phyloP scores from a whole-genome alignment of 2,113 vertebrate species.

The Lates calcarifer region DNA sequence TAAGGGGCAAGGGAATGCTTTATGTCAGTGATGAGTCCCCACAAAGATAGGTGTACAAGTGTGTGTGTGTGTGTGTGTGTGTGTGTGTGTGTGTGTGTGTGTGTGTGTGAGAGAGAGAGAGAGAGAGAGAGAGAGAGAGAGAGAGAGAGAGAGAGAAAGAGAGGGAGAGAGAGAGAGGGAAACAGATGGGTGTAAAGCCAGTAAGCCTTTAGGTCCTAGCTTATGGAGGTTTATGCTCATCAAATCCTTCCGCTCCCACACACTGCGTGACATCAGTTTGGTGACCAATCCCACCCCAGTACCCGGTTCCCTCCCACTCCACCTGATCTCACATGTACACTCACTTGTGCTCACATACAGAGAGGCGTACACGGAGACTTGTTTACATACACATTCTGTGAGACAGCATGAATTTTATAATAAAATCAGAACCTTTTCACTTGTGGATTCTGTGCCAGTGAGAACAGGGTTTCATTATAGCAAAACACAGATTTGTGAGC shows the following conservation, averaged over 20 bases:
- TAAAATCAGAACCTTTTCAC: neutral
- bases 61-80: neutral
- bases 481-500: neutral
- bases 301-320: conserved; percentile 4
- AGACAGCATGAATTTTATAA: too few species aligned
- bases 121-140: too few species aligned
- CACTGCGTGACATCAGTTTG: conserved; percentile 38
- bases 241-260: conserved; percentile 65
- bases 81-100: too few species aligned
- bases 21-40: too few species aligned
- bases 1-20: too few species aligned
- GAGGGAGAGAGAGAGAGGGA: conserved; percentile 27
- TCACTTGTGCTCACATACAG: conserved; percentile 1
- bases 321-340: conserved; percentile 1
- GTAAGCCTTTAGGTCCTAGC: conserved; percentile 72
- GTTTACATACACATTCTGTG: neutral
- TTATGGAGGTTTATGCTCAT: conserved; percentile 72
- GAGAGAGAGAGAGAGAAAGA: neutral
- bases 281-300: conserved; percentile 11
- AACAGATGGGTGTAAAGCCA: conserved; percentile 74
- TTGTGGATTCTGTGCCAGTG: neutral
- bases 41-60: neutral
- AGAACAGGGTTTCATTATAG: neutral
- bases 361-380: neutral
- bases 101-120: too few species aligned